phyloP scores from a whole-genome alignment of 2,888 invertebrate species.

The Drosophila meridionalis region DNA sequence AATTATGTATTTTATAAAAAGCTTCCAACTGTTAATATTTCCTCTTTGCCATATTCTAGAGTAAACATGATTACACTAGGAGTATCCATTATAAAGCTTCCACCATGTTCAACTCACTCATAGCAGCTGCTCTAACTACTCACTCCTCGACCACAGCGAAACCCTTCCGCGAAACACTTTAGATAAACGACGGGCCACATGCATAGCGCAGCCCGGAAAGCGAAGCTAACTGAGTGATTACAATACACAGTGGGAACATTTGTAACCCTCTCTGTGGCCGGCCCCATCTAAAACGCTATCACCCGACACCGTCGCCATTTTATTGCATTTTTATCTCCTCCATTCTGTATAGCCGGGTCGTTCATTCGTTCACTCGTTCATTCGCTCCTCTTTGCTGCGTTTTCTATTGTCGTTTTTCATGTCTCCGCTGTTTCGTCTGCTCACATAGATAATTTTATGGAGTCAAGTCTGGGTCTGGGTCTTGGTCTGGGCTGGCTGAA shows the following conservation, averaged over 20 bases:
- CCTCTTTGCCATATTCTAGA: background rate
- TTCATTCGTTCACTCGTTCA: conserved; percentile 16
- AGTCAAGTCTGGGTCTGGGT: conserved; percentile 3
- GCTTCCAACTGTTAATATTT: background rate
- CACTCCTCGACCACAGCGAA: conserved; percentile 8
- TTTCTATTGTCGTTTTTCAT: conserved; percentile 29
- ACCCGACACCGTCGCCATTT: conserved; percentile 42
- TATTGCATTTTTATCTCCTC: conserved; percentile 61
- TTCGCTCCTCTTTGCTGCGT: conserved; percentile 12
- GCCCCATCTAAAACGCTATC: conserved; percentile 8
- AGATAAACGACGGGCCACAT: conserved; percentile 42
- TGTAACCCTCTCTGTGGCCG: conserved; percentile 32
- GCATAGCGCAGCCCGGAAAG: conserved; percentile 24
- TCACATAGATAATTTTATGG: conserved; percentile 41
- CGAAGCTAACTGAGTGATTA: conserved; percentile 60
- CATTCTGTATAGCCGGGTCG: conserved; percentile 7
- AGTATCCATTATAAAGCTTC: conserved; percentile 1
- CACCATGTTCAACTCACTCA: background rate
- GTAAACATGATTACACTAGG: conserved; percentile 3
- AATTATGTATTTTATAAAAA: conserved; percentile 1
- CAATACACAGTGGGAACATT: conserved; percentile 64
- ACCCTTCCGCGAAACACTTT: conserved; percentile 40
- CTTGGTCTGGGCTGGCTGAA: conserved; percentile 3
- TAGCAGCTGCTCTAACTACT: background rate
- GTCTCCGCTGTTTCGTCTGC: conserved; percentile 37